phyloP scores from a whole-genome alignment of 1,140 invertebrate genomes.

The Aradophagus sp. region DNA sequence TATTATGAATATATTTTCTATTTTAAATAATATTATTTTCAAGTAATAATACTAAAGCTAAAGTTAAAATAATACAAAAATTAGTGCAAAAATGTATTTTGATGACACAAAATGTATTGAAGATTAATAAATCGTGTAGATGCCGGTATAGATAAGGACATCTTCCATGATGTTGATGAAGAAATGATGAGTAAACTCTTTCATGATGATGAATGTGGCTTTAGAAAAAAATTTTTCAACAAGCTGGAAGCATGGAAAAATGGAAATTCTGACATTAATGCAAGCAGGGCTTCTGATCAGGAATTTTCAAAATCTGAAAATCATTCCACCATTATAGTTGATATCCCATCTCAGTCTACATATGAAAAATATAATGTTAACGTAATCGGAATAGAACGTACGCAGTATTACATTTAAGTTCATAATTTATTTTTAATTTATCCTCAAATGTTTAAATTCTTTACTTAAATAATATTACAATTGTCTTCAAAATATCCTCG shows the following conservation, averaged over 20 bases:
- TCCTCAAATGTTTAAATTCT: too few relatives aligned
- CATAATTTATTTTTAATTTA: too few relatives aligned
- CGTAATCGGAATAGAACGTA: neutral
- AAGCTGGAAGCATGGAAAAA: conserved; percentile 20
- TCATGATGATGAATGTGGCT: conserved; percentile 17
- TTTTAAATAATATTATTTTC: too few relatives aligned
- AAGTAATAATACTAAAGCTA: too few relatives aligned
- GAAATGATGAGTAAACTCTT: conserved; percentile 17
- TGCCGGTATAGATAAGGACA: conserved; percentile 18
- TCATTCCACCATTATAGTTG: too few relatives aligned
- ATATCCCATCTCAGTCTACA: neutral
- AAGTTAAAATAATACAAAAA: too few relatives aligned
- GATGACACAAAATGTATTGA: too few relatives aligned
- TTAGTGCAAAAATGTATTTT: too few relatives aligned
- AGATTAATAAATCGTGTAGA: too few relatives aligned
- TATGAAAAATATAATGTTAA: neutral
- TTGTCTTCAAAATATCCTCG: neutral
- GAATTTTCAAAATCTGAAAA: too few relatives aligned
- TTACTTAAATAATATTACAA: conserved; percentile 1
- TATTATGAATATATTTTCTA: too few relatives aligned
- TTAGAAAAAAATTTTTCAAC: conserved; percentile 21
- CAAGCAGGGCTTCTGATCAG: neutral
- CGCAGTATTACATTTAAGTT: neutral
- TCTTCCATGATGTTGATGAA: conserved; percentile 14
- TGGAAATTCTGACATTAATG: neutral